These are phyloP conservation scores for Allacma fusca DNA, from an alignment of 2,888 invertebrate species.

Conservation along the genomic window DNA sequence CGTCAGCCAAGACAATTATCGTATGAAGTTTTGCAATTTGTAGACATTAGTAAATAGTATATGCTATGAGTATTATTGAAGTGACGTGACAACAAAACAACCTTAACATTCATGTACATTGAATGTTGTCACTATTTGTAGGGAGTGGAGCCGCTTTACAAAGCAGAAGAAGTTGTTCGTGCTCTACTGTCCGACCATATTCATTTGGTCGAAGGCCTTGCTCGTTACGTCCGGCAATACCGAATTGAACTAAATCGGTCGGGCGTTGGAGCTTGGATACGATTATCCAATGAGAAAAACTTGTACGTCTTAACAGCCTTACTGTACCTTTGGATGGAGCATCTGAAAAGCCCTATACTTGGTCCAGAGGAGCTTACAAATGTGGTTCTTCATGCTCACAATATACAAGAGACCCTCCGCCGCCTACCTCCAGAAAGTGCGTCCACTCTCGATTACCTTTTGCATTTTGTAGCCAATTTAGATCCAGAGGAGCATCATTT, in stretches of 20 bases:
- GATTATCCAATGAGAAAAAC: conserved; percentile 73
- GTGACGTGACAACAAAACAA: too few relatives aligned
- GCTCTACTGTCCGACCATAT: conserved; percentile 71
- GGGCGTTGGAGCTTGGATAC: conserved; percentile 71
- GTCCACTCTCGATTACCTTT: conserved; percentile 57
- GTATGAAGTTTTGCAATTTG: too few relatives aligned
- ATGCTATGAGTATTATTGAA: too few relatives aligned
- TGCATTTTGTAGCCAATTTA: conserved; percentile 60
- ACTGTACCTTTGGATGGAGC: conserved; percentile 80
- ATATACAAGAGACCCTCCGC: conserved; percentile 71
- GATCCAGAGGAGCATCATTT: conserved; percentile 51
- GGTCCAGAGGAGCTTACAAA: conserved; percentile 73
- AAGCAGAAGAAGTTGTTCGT: conserved; percentile 64
- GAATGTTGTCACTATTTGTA: too few relatives aligned
- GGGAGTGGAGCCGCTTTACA: conserved; percentile 49
- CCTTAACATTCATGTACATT: too few relatives aligned
- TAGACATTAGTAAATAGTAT: too few relatives aligned
- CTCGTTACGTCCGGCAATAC: conserved; percentile 63
- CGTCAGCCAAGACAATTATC: conserved; percentile 61
- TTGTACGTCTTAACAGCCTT: conserved; percentile 72
- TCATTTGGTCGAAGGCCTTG: conserved; percentile 68
- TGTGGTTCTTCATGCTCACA: conserved; percentile 71
- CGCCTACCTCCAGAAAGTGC: conserved; percentile 57
- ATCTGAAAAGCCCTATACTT: conserved; percentile 74
- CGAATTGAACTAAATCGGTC: conserved; percentile 74